Conservation (phyloP, 2,888 invertebrate species). For the Eumacrocentrus americanus region DNA sequence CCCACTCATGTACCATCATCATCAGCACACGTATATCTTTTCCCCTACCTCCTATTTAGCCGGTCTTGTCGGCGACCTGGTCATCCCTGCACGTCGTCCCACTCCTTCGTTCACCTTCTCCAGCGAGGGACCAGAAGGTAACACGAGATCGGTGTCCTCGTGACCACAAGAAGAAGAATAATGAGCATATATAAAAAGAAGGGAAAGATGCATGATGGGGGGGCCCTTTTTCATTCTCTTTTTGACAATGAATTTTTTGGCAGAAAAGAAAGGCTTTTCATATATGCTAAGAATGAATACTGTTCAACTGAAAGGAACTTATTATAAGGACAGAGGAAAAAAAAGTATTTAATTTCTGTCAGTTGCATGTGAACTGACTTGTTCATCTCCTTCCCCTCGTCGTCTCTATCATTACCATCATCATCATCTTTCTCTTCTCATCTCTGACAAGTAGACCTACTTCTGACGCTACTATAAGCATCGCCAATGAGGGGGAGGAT, state of each 20-base stretch:
- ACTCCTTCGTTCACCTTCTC: slow-evolving; percentile 39
- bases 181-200: not conserved
- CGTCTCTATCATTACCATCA: slow-evolving; percentile 29
- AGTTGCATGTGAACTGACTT: slow-evolving; percentile 11
- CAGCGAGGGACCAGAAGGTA: slow-evolving; percentile 8
- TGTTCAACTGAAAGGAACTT: slow-evolving; percentile 9
- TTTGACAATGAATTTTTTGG: slow-evolving; percentile 1
- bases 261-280: not conserved
- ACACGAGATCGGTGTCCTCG: slow-evolving; percentile 15
- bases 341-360: slow-evolving; percentile 16
- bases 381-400: slow-evolving; percentile 18
- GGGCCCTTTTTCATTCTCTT: not conserved
- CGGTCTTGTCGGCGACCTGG: slow-evolving; percentile 17
- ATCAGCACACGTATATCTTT: not conserved
- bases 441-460: slow-evolving; percentile 28
- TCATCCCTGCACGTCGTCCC: slow-evolving; percentile 31
- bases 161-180: not conserved
- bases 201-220: not conserved
- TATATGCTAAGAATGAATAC: too few species aligned
- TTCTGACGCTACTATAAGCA: slow-evolving; percentile 23
- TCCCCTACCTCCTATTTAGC: slow-evolving; percentile 17
- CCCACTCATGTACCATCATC: slow-evolving; percentile 8
- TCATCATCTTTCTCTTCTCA: slow-evolving; percentile 36
- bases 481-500: slow-evolving; percentile 10
- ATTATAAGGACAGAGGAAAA: slow-evolving; percentile 4